phyloP scores from a whole-genome alignment of 2,797 vertebrate species.

The Oreochromis grahami region DNA sequence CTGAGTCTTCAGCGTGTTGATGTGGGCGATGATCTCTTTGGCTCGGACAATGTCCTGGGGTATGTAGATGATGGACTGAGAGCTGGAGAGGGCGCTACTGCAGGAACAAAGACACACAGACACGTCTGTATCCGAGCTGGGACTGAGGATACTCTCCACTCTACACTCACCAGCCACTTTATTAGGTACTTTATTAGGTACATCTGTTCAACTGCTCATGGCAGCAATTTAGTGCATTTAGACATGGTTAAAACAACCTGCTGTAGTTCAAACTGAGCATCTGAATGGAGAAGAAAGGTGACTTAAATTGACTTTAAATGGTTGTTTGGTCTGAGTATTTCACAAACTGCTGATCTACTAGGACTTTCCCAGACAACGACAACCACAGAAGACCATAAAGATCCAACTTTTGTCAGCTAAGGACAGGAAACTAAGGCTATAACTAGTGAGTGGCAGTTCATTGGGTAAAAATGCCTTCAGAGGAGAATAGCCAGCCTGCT shows the following conservation, averaged over 20 bases:
- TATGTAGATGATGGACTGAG: constrained; percentile 93
- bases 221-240: background rate
- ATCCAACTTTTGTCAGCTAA: background rate
- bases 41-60: constrained; percentile 92
- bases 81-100: constrained; percentile 84
- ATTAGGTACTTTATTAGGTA: background rate
- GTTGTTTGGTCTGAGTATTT: background rate
- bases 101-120: background rate
- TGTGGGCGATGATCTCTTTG: constrained; percentile 96
- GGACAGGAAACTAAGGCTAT: background rate
- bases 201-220: background rate
- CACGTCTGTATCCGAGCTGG: background rate
- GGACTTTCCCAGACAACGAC: background rate
- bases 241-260: background rate
- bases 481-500: background rate
- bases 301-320: background rate
- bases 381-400: background rate
- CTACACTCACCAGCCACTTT: background rate
- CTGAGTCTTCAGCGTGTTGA: constrained; percentile 97
- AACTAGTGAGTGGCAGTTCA: background rate
- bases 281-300: background rate
- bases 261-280: background rate
- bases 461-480: background rate
- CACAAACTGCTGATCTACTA: background rate
- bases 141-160: background rate